Conservation (phyloP, 2,113 vertebrate genomes). For the Calypte anna region DNA sequence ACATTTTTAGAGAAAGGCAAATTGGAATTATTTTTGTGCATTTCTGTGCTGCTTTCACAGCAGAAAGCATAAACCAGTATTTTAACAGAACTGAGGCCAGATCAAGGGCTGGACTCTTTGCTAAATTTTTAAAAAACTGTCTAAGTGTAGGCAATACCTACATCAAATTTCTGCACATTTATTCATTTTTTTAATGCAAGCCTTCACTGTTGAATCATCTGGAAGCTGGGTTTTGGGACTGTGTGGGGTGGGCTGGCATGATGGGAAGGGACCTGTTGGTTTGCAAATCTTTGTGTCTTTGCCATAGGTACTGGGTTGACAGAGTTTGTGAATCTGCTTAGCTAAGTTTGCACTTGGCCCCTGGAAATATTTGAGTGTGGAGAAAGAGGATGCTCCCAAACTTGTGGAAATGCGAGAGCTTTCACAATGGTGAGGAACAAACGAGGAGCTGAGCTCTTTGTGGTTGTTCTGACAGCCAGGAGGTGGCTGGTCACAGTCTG, state of each 20-base stretch:
- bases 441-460: neutral
- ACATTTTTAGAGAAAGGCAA: neutral
- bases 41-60: neutral
- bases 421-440: neutral
- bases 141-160: neutral
- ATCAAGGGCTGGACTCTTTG: neutral
- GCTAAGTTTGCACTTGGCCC: neutral
- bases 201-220: neutral
- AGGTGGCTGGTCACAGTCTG: neutral
- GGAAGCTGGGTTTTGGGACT: neutral
- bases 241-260: neutral
- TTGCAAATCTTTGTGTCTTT: neutral
- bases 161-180: neutral
- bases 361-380: neutral
- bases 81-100: neutral
- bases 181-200: neutral
- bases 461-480: fast-evolving
- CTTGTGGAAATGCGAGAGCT: neutral
- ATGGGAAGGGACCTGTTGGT: neutral
- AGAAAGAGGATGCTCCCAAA: neutral
- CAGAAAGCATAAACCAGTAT: neutral
- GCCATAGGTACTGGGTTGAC: neutral
- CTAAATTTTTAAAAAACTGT: neutral
- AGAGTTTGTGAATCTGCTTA: neutral
- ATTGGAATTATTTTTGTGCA: neutral